phyloP scores from a whole-genome alignment of 2,888 invertebrate species.

The Dusona sp. region DNA sequence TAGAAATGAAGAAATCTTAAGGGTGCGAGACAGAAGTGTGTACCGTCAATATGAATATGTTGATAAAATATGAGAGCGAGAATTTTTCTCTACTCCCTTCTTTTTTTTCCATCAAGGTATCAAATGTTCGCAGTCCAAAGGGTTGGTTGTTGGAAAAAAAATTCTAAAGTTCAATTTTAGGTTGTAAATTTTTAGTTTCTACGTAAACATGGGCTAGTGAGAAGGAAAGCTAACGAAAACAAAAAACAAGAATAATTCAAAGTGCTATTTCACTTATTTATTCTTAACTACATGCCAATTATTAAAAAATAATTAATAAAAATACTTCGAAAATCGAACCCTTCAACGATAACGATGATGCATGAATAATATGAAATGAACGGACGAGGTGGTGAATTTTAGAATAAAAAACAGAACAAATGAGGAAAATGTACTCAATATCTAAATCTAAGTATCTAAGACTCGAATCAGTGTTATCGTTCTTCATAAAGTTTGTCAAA shows the following conservation, averaged over 20 bases:
- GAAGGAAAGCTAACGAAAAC: not conserved
- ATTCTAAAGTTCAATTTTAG: not conserved
- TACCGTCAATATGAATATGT: not conserved
- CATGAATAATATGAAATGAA: too few relatives aligned
- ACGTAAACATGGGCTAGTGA: not conserved
- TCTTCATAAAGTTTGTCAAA: too few relatives aligned
- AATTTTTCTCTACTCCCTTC: not conserved
- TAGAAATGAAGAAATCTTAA: conserved; percentile 22
- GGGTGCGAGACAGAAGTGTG: not conserved
- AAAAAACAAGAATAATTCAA: not conserved
- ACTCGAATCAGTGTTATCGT: too few relatives aligned
- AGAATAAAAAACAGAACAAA: too few relatives aligned
- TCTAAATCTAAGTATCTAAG: too few relatives aligned
- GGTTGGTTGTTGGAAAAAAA: not conserved
- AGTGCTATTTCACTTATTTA: not conserved
- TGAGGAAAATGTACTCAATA: too few relatives aligned
- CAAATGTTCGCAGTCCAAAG: not conserved
- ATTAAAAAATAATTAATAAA: conserved; percentile 63
- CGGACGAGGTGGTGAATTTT: too few relatives aligned
- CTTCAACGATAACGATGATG: too few relatives aligned
- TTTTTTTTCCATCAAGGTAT: not conserved
- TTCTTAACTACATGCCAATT: not conserved
- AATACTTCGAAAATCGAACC: too few relatives aligned
- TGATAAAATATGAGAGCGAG: not conserved
- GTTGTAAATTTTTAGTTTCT: not conserved